Base-by-base conservation (phyloP, 1,140 invertebrate species). In the Trichonephila clavipes region DNA sequence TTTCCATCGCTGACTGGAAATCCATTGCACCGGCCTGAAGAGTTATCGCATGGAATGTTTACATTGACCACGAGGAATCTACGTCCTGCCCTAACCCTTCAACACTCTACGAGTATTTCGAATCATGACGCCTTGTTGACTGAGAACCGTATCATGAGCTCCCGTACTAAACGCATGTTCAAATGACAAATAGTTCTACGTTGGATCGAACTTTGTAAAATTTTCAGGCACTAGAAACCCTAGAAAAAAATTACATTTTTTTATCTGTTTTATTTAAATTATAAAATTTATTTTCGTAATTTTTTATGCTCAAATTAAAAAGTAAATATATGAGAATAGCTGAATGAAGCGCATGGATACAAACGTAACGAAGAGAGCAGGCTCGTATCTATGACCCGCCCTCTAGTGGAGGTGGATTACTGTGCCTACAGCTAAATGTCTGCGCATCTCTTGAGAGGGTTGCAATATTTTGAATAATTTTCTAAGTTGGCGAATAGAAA, bases 1-100 rank as follows among this genome's bases (percentile, higher is more conserved):
- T 99, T 96, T 99, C 98, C 98, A 99, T 98, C 94, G 98, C 98
- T 97, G 98, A 98, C 96, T 98, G 98, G 97, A 98, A 98, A 97
- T 99, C 98, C 98, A 99, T 99, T 66, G 86, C 92, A 93, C 69
- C 44, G 93, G 85, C 62, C 85, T 77, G 59, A 81, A 21, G 51
- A 88, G 51, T 93, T 93, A 88, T 61, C 64, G 34, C 90, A 69
- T 88, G 85, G 92, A 93, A 93, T 93, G 92, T 93, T 93, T 93
- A 93, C 92, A 93, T 93, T 88, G 69, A 93, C 92, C 92, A 93
- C 92, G 92, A 93, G 92, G 92, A 88, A 81, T 77, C 66, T 81
- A 61, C 85, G 69, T 72, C 81, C 83, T 77, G 58, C 85, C 92
- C 92, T 93, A 81, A 88, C 92, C 92, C 86, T 93, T 93, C 92